phyloP scores from a whole-genome alignment of 1,140 invertebrate genomes.

The Drosophila parabipectinata region DNA sequence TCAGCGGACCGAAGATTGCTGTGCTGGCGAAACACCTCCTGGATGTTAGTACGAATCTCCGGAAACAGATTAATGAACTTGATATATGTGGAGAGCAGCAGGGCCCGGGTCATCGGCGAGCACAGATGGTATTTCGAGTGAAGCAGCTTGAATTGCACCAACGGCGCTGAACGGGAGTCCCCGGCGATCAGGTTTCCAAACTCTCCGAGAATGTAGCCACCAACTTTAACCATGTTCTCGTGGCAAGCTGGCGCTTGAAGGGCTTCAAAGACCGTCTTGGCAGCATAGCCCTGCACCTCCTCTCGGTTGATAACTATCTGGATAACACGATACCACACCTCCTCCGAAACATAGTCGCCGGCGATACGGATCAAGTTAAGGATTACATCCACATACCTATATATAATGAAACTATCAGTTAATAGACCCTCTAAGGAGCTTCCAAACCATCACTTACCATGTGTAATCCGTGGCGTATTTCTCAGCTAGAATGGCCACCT shows the following conservation, averaged over 20 bases:
- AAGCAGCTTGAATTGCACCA: constrained; percentile 97
- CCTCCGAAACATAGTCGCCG: constrained; percentile 98
- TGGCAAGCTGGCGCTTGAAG: constrained; percentile 99
- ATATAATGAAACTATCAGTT: constrained; percentile 5
- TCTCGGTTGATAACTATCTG: constrained; percentile 99
- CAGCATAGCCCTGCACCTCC: constrained; percentile 99
- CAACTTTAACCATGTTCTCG: constrained; percentile 99
- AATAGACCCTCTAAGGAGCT: background rate
- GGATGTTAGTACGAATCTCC: constrained; percentile 98
- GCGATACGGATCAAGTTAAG: constrained; percentile 99
- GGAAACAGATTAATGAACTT: constrained; percentile 99
- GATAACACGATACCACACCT: constrained; percentile 99
- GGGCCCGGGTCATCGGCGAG: constrained; percentile 96
- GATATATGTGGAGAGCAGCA: constrained; percentile 98
- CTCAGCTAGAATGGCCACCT: constrained; percentile 99
- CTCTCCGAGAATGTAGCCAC: constrained; percentile 99
- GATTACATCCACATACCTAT: constrained; percentile 97
- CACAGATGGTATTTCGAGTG: constrained; percentile 99
- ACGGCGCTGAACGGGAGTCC: constrained; percentile 97
- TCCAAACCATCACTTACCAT: constrained; percentile 87
- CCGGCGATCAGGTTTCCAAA: constrained; percentile 99
- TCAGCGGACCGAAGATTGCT: constrained; percentile 98
- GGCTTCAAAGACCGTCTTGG: constrained; percentile 99
- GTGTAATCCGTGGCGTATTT: constrained; percentile 99
- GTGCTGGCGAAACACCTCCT: constrained; percentile 97